Conservation (phyloP, 1,140 invertebrate species). For the Coelopa frigida region DNA sequence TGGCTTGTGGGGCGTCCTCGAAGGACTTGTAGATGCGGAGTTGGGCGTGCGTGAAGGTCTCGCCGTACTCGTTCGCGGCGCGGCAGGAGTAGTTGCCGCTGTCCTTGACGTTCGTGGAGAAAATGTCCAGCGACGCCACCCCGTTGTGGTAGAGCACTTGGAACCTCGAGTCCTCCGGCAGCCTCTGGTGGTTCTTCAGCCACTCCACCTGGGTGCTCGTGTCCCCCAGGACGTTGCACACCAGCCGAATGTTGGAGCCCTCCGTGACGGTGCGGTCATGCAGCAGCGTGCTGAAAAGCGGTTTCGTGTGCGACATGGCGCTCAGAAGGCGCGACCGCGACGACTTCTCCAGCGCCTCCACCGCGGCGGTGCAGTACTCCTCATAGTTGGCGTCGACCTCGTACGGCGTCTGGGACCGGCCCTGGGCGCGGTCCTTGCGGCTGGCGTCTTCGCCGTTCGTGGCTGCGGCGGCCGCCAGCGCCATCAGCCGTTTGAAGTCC, state of each 20-base stretch:
- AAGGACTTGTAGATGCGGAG: constrained; percentile 64
- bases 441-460: not conserved
- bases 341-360: no score
- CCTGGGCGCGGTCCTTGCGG: not conserved
- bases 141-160: constrained; percentile 56
- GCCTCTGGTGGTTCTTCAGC: constrained; percentile 67
- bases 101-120: constrained; percentile 55
- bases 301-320: constrained; percentile 48
- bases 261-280: constrained; percentile 68
- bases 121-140: constrained; percentile 67
- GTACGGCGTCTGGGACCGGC: constrained; percentile 6
- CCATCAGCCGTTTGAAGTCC: constrained; percentile 32
- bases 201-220: constrained; percentile 73
- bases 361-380: not conserved
- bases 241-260: constrained; percentile 67
- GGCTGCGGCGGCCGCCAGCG: not conserved
- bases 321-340: constrained; percentile 21
- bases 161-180: constrained; percentile 51
- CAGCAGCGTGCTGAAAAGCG: constrained; percentile 73
- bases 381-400: not conserved
- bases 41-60: constrained; percentile 58
- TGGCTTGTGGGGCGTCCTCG: constrained; percentile 58
- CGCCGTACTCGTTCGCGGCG: constrained; percentile 66
- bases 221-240: constrained; percentile 72
- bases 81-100: constrained; percentile 68